Evolutionary conservation across 2,797 vertebrate species (phyloP), one percentile per base, ranked within the genome.

Genomic region (Sciurus carolinensis): DNA sequence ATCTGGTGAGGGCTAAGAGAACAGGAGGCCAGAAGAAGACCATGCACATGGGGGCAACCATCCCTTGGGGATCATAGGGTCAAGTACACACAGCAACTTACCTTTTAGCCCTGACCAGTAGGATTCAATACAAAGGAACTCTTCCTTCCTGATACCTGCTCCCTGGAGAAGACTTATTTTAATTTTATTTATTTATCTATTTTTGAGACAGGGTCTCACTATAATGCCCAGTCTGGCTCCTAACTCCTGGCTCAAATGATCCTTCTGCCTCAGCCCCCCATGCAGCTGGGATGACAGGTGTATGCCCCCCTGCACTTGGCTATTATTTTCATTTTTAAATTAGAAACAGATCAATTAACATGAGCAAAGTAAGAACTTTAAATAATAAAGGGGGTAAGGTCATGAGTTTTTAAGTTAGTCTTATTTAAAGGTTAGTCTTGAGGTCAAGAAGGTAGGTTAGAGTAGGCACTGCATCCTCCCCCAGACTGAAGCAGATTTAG

Each of bases 1-100:
- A 80, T 50, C 76, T 92, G 59, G 81, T 83, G 54, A 90, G 85
- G 86, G 88, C 89, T 97, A 91, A 96, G 87, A 95, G 79, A 47
- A 50, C 62, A 91, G 7, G 2, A 69, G 85, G 79, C 39, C 42
- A 72, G 10, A 67, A 59, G 95, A 76, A 89, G 90, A 77, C 94
- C 85, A 87, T 69, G 97, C 92, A 96, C 69, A n/a, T 36, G 77
- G 81, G 76, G 47, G 50, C 71, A 86, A 73, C 0, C 0, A 42
- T 1, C 76, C 90, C n/a, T 84, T 92, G 62, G 72, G 82, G 17
- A 95, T 97, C 94, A 97, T 33, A 85, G 81, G 62, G 90, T 95
- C 91, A 96, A 93, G 44, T 64, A 94, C 92, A 92, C 82, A 94
- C 50, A 96, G 64, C 85, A 93, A 80, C 28, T 64, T 39, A 44